Percentiles rank a stretch among this genome's conserved stretches.
phyloP scores from a whole-genome alignment of 2,888 invertebrate species.

The Ornithoptera priamus region DNA sequence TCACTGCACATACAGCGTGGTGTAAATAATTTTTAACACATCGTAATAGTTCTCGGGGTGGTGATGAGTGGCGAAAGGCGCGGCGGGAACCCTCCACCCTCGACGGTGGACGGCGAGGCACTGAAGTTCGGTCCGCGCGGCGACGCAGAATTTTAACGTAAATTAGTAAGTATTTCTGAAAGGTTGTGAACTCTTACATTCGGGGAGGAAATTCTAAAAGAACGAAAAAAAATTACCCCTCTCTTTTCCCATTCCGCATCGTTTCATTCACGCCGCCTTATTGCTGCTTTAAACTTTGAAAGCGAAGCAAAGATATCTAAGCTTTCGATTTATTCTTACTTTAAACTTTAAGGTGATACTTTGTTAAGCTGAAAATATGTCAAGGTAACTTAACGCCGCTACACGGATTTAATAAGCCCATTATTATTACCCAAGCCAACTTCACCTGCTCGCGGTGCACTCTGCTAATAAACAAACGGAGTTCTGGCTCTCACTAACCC shows the following conservation, averaged over 20 bases:
- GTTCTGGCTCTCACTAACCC: too few relatives aligned
- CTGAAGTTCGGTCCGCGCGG: conserved; percentile 5
- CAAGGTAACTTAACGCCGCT: too few relatives aligned
- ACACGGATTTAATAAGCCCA: too few relatives aligned
- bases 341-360: too few relatives aligned
- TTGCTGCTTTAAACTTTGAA: neutral
- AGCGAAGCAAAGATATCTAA: too few relatives aligned
- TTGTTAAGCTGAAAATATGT: too few relatives aligned
- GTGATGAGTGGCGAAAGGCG: neutral
- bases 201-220: neutral
- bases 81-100: conserved; percentile 3
- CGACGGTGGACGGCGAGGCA: conserved; percentile 9
- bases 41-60: neutral
- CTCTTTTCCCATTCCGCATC: neutral
- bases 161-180: conserved; percentile 20
- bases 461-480: too few relatives aligned
- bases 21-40: neutral
- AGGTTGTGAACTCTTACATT: conserved; percentile 20
- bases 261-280: neutral
- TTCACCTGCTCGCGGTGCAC: too few relatives aligned
- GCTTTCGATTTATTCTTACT: too few relatives aligned
- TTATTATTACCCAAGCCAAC: too few relatives aligned
- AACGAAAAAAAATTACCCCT: neutral
- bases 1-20: conserved; percentile 1
- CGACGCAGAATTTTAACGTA: neutral